Conservation (phyloP, 2,888 invertebrate species). For the Dryococelus australis region DNA sequence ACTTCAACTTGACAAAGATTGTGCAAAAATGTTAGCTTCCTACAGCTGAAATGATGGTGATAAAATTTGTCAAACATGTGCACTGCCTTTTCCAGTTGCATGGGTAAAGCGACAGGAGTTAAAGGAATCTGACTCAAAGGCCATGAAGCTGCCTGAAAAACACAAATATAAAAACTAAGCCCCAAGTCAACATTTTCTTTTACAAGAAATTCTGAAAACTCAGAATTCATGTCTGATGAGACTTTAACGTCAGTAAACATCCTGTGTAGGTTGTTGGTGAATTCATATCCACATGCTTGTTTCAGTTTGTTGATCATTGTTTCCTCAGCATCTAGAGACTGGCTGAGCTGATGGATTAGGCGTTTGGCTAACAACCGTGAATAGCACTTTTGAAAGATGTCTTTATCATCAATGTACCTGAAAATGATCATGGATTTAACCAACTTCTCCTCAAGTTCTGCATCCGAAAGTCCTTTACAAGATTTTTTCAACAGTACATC, state of each 20-base stretch:
- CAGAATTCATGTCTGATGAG: conserved; percentile 87
- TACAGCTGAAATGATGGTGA: conserved; percentile 84
- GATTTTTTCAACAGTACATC: conserved; percentile 88
- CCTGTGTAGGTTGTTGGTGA: conserved; percentile 97
- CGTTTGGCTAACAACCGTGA: conserved; percentile 91
- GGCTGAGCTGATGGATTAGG: conserved; percentile 91
- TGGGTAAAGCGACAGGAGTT: conserved; percentile 86
- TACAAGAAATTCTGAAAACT: conserved; percentile 75
- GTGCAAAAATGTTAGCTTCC: conserved; percentile 96
- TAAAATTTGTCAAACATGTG: conserved; percentile 93
- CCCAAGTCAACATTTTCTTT: conserved; percentile 72
- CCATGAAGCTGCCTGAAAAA: conserved; percentile 53
- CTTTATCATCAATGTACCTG: conserved; percentile 98
- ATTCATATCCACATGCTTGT: conserved; percentile 98
- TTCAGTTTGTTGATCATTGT: conserved; percentile 95
- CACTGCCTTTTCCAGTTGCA: conserved; percentile 88
- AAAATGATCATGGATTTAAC: conserved; percentile 93
- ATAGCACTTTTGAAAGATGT: conserved; percentile 98
- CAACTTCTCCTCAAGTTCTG: conserved; percentile 84
- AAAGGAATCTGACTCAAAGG: conserved; percentile 54
- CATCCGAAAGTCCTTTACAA: conserved; percentile 77
- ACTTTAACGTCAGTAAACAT: conserved; percentile 99
- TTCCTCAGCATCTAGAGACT: conserved; percentile 97
- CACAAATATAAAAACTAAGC: conserved; percentile 63
- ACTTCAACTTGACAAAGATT: conserved; percentile 87